Percentiles rank a stretch among this genome's conserved stretches.
phyloP scores from a whole-genome alignment of 2,888 invertebrate species.

The Bombyx huttoni region DNA sequence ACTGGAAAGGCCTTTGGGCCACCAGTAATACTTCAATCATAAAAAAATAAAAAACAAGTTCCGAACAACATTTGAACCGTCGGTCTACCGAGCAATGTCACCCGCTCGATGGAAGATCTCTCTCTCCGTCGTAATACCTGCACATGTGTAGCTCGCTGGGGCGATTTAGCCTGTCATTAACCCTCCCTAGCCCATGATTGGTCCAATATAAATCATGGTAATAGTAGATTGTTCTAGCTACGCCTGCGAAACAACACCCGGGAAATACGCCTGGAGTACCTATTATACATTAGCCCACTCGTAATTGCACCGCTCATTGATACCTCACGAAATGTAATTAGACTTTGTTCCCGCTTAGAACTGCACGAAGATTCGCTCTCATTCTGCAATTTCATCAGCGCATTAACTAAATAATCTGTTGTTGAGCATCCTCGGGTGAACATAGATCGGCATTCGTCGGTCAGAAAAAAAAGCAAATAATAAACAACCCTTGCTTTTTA shows the following conservation, averaged over 20 bases:
- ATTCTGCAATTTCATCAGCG: slow-evolving; percentile 45
- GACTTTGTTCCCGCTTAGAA: slow-evolving; percentile 55
- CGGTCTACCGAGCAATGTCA: no score
- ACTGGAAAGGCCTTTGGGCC: no score
- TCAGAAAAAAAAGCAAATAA: background rate
- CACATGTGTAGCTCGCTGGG: slow-evolving; percentile 46
- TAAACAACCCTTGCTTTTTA: background rate
- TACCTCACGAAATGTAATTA: slow-evolving; percentile 66
- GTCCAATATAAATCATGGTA: slow-evolving; percentile 66
- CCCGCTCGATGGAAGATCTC: no score
- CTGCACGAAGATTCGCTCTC: slow-evolving; percentile 35
- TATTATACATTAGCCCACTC: slow-evolving; percentile 54
- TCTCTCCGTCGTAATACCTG: no score
- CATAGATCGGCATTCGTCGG: slow-evolving; percentile 1
- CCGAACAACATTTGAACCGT: no score
- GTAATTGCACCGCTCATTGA: slow-evolving; percentile 66
- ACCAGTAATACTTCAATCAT: no score
- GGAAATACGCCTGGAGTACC: slow-evolving; percentile 53
- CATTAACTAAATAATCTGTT: slow-evolving; percentile 46
- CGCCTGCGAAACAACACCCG: slow-evolving; percentile 58
- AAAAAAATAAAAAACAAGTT: no score
- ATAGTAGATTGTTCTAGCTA: slow-evolving; percentile 66
- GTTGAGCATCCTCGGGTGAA: slow-evolving; percentile 24
- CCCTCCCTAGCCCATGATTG: slow-evolving; percentile 47
- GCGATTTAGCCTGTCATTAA: slow-evolving; percentile 53